phyloP scores from a whole-genome alignment of 1,140 invertebrate genomes.

The Colletes gigas region DNA sequence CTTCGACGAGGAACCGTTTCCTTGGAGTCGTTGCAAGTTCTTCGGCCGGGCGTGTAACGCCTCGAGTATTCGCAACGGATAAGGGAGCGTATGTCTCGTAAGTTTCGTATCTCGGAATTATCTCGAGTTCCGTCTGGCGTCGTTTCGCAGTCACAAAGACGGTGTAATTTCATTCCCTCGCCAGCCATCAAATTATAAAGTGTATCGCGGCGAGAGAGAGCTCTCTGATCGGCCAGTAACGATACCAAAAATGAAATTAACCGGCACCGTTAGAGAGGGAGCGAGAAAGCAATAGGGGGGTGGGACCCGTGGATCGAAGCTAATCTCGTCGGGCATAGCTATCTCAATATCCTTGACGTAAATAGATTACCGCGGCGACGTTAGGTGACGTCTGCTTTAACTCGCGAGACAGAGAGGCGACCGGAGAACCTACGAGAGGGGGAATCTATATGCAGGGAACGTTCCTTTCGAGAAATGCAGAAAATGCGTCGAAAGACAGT shows the following conservation, averaged over 20 bases:
- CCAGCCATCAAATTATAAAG: constrained; percentile 44
- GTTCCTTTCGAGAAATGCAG: constrained; percentile 33
- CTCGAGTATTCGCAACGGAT: constrained; percentile 27
- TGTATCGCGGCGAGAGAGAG: constrained; percentile 22
- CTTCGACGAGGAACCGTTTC: background rate
- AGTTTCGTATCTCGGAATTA: constrained; percentile 21
- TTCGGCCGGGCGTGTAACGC: background rate
- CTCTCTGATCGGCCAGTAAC: constrained; percentile 38
- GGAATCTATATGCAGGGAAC: constrained; percentile 36
- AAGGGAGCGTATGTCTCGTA: constrained; percentile 13
- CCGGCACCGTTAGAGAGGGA: constrained; percentile 39
- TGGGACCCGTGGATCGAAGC: constrained; percentile 47
- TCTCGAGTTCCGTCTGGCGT: constrained; percentile 1
- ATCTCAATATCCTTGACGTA: constrained; percentile 64
- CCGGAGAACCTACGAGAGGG: background rate
- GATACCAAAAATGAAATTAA: constrained; percentile 63
- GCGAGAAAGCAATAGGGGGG: background rate
- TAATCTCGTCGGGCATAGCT: constrained; percentile 57
- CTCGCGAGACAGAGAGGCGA: constrained; percentile 35
- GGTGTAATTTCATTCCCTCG: constrained; percentile 31
- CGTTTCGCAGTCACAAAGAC: constrained; percentile 18
- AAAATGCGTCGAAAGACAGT: constrained; percentile 33
- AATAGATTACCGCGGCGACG: constrained; percentile 61
- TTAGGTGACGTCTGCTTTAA: constrained; percentile 55
- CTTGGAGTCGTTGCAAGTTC: too few species aligned